Percentiles rank a stretch among this genome's conserved stretches.
phyloP scores from a whole-genome alignment of 1,140 invertebrate genomes.

The Hylaeus volcanicus region DNA sequence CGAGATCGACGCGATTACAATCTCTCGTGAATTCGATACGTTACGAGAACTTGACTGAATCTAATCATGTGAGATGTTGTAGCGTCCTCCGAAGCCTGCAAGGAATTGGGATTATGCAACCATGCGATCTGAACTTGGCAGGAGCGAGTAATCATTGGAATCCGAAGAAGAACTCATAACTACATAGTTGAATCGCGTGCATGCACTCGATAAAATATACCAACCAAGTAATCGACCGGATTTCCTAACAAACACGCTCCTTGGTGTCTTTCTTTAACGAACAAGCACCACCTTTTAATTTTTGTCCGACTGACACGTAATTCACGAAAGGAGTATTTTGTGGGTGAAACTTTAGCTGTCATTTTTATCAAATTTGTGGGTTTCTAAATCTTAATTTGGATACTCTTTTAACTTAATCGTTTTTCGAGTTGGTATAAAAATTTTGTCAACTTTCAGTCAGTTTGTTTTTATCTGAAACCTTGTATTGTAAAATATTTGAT shows the following conservation, averaged over 20 bases:
- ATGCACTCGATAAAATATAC: background rate
- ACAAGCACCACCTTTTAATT: no score
- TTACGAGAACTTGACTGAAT: slow-evolving; percentile 50
- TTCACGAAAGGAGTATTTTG: no score
- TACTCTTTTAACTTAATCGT: no score
- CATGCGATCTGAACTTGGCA: slow-evolving; percentile 23
- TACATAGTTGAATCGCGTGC: background rate
- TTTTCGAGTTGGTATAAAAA: no score
- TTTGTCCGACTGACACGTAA: no score
- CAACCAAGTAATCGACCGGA: background rate
- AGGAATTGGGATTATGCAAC: slow-evolving; percentile 58
- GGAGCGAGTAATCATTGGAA: slow-evolving; percentile 18
- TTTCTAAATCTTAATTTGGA: no score
- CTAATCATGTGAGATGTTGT: slow-evolving; percentile 54
- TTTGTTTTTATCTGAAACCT: no score
- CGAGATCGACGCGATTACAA: slow-evolving; percentile 51
- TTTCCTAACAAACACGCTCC: background rate
- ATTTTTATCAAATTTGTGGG: no score
- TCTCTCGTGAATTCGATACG: slow-evolving; percentile 52
- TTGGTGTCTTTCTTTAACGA: background rate
- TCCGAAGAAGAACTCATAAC: slow-evolving; percentile 1
- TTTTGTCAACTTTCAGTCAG: no score
- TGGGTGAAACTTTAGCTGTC: no score
- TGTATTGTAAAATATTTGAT: no score
- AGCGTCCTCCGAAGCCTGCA: slow-evolving; percentile 39